Evolutionary conservation across 2,113 vertebrate genomes (phyloP), one percentile per base, ranked within the genome.

Genomic region (Indicator indicator): DNA sequence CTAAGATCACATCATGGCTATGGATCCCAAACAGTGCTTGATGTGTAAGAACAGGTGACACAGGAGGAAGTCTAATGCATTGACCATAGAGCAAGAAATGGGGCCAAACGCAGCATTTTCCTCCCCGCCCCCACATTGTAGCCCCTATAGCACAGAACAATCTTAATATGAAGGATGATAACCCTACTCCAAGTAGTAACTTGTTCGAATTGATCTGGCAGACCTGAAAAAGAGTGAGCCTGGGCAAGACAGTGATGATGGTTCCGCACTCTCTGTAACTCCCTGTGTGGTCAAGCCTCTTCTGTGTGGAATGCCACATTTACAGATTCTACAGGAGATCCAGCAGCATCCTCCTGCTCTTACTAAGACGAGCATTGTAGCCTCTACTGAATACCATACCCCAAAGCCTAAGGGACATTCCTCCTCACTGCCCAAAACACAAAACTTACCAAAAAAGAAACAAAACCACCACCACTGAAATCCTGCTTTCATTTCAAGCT

Each of bases 191-290:
- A 59, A 58, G 52, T 19, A 90, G 5, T 42, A 87, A 42, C 36
- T 92, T 55, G 11, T 58, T 46, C 59, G 73, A 93, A 77, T 36
- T 79, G n/a, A 78, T 72, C 17, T 90, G 73, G 38, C 38, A 64
- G 56, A 83, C 17, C 24, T 40, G 38, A 59, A 20, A 28, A 83
- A 67, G 24, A 76, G 10, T 27, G 55, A 84, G 40, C 30, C 32
- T 26, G 32, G 48, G 32, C 48, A 86, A 33, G 48, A 60, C 38
- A 80, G 12, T 9, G 28, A 32, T 38, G 28, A 54, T 15, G 20
- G 23, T 16, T 91, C 55, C 69, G 44, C 11, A 26, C 24, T 33
- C 56, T 42, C n/a, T 11, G 3, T 23, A 76, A 60, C 32, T 16
- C 32, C 36, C n/a, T 1, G 2, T 3, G 36, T 12, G 27, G 30